Evolutionary conservation across 2,797 vertebrate genomes (phyloP).

Genomic region (Rhinichthys osculus): DNA sequence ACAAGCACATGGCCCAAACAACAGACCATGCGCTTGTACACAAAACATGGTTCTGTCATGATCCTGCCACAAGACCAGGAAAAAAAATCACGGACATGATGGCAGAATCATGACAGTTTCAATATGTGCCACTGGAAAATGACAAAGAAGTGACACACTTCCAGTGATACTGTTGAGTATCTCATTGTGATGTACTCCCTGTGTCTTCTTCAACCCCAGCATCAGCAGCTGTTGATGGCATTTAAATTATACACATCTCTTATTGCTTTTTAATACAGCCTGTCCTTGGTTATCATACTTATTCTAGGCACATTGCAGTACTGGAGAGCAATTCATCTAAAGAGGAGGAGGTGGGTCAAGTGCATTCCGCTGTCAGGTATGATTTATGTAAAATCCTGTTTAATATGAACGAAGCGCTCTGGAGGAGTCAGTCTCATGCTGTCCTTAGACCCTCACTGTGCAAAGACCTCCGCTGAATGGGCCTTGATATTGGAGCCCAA

Average conservation of each 20-base stretch:
- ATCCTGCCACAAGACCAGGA: too few relatives aligned
- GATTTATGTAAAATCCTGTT: conserved; percentile 54
- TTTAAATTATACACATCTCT: conserved; percentile 36
- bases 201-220: not conserved
- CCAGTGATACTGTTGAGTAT: not conserved
- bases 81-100: too few relatives aligned
- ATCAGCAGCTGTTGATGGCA: conserved; percentile 36
- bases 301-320: conserved; percentile 42
- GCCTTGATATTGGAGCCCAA: not conserved
- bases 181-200: not conserved
- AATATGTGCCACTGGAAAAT: not conserved
- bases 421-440: conserved; percentile 32
- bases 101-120: too few relatives aligned
- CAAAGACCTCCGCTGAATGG: not conserved
- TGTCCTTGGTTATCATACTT: conserved; percentile 34
- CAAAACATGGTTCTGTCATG: too few relatives aligned
- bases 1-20: too few relatives aligned
- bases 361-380: conserved; percentile 27
- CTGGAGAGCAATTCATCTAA: conserved; percentile 48
- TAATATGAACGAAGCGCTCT: conserved; percentile 35
- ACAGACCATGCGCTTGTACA: too few relatives aligned
- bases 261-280: conserved; percentile 47
- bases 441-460: conserved; percentile 42
- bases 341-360: conserved; percentile 47
- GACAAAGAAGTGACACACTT: not conserved